Conservation (phyloP, 53 echinoderm and acorn worm genomes). For the Glandiceps talaboti region DNA sequence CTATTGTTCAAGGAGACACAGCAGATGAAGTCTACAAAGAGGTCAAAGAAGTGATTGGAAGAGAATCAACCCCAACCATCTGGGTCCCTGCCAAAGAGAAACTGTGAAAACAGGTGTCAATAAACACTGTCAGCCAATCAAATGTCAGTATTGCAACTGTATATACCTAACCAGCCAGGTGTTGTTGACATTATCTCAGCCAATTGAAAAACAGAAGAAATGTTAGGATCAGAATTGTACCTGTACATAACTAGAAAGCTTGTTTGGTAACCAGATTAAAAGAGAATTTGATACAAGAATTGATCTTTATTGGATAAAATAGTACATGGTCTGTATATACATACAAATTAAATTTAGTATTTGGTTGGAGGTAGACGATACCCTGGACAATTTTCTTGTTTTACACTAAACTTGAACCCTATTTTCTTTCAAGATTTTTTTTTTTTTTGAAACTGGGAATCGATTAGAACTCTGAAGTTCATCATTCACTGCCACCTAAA, state of each 20-base stretch:
- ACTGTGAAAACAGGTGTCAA: conserved; percentile 24
- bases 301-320: background rate
- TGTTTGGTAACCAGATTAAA: background rate
- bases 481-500: background rate
- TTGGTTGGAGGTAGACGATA: background rate
- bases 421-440: background rate
- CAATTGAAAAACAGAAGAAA: background rate
- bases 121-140: background rate
- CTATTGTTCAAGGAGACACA: conserved; percentile 84
- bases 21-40: conserved; percentile 80
- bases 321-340: background rate
- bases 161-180: background rate
- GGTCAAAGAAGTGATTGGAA: conserved; percentile 82
- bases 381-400: background rate
- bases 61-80: conserved; percentile 77
- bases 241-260: background rate
- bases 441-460: background rate
- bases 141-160: background rate
- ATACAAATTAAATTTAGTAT: background rate
- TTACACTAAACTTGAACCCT: background rate
- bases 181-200: background rate
- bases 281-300: background rate
- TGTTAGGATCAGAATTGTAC: too few relatives aligned
- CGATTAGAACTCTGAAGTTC: background rate
- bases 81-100: conserved; percentile 97